Conservation (phyloP, 2,113 vertebrate genomes). For the Tragulus kanchil region DNA sequence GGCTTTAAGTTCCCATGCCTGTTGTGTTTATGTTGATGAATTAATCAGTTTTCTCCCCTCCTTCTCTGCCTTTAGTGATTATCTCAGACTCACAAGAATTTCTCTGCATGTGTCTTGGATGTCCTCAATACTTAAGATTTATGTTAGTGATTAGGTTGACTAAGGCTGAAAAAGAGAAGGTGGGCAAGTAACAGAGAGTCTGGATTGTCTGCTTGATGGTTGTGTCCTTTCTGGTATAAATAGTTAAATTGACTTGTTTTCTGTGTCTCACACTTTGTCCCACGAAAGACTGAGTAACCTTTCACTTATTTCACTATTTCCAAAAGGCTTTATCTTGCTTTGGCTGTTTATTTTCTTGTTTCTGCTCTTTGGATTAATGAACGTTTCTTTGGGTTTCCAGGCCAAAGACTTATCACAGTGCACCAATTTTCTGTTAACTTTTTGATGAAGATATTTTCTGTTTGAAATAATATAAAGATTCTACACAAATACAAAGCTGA, state of each 20-base stretch:
- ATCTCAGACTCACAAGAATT: background rate
- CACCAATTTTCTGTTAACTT: background rate
- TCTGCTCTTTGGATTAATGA: background rate
- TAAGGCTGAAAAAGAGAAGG: background rate
- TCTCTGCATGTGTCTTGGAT: background rate
- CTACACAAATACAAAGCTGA: background rate
- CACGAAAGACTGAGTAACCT: background rate
- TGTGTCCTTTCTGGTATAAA: background rate
- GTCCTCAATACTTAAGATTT: background rate
- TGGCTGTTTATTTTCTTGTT: background rate
- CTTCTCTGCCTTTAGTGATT: background rate
- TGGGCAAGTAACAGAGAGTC: background rate
- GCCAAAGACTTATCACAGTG: background rate
- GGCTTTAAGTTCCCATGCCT: background rate
- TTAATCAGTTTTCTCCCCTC: background rate
- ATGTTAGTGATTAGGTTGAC: slow-evolving; percentile 1
- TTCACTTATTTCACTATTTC: slow-evolving; percentile 32
- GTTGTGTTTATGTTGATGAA: background rate
- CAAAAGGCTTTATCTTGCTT: background rate
- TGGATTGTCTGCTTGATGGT: background rate
- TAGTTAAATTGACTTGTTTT: slow-evolving; percentile 16
- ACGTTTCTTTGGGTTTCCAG: background rate
- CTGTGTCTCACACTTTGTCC: background rate
- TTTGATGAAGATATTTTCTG: slow-evolving; percentile 15
- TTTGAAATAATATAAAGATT: slow-evolving; percentile 49